Percentiles rank a stretch among this genome's conserved stretches.
phyloP scores from a whole-genome alignment of 1,140 invertebrate species.

The Drosophila arawakana region DNA sequence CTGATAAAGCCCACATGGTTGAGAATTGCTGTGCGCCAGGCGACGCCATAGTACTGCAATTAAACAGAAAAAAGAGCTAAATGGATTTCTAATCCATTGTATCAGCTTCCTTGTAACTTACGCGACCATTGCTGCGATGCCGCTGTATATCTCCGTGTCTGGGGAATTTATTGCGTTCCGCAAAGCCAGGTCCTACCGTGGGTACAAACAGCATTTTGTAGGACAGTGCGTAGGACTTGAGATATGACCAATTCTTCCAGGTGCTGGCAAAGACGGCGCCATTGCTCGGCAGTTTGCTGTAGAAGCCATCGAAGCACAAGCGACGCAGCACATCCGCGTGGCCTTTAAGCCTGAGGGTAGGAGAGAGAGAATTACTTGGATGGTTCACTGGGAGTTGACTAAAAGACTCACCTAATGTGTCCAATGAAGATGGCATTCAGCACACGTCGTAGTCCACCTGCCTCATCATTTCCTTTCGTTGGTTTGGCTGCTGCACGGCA shows the following conservation, averaged over 20 bases:
- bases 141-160: slow-evolving; percentile 86
- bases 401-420: slow-evolving; percentile 83
- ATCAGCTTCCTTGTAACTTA: slow-evolving; percentile 26
- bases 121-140: slow-evolving; percentile 86
- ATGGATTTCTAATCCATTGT: not conserved
- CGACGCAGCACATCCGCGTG: slow-evolving; percentile 82
- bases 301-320: slow-evolving; percentile 88
- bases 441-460: slow-evolving; percentile 85
- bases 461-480: not conserved
- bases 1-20: slow-evolving; percentile 85
- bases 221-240: slow-evolving; percentile 86
- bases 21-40: slow-evolving; percentile 86
- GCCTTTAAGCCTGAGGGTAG: slow-evolving; percentile 68
- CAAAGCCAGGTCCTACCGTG: slow-evolving; percentile 87
- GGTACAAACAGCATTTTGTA: slow-evolving; percentile 87
- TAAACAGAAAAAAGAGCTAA: too few species aligned
- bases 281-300: slow-evolving; percentile 87
- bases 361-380: not conserved
- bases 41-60: slow-evolving; percentile 86
- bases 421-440: slow-evolving; percentile 87
- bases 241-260: slow-evolving; percentile 88
- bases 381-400: not conserved
- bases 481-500: slow-evolving; percentile 75
- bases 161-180: slow-evolving; percentile 86
- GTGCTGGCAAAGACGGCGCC: slow-evolving; percentile 87